Evolutionary conservation across 2,113 vertebrate genomes (phyloP).

Genomic region (Strigops habroptila): DNA sequence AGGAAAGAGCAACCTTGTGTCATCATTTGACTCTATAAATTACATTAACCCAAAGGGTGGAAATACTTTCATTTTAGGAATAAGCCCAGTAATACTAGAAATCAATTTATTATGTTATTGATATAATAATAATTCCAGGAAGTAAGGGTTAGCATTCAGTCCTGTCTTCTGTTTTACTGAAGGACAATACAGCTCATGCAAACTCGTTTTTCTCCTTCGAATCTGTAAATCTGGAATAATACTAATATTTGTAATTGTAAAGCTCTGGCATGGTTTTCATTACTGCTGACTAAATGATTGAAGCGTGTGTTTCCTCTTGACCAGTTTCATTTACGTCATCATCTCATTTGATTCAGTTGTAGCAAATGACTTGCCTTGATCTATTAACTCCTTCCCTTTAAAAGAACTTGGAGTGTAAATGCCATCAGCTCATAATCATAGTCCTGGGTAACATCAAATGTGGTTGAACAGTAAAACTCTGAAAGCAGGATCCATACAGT

Average conservation of each 20-base stretch:
- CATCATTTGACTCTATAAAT: background rate
- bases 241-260: background rate
- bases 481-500: slow-evolving; percentile 22
- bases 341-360: background rate
- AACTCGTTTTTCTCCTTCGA: background rate
- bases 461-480: slow-evolving; percentile 6
- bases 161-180: background rate
- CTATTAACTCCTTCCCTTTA: background rate
- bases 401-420: background rate
- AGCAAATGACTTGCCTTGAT: background rate
- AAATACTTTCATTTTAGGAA: background rate
- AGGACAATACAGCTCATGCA: rapidly evolving
- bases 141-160: background rate
- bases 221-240: background rate
- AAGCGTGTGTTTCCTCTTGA: background rate
- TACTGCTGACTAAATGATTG: background rate
- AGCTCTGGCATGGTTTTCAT: background rate
- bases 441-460: background rate
- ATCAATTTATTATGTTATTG: background rate
- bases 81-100: background rate
- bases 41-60: background rate
- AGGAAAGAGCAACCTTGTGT: background rate
- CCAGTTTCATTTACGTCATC: background rate
- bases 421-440: background rate
- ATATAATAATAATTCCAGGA: background rate